Base-by-base conservation (phyloP, 2,797 vertebrate genomes). In the Echiichthys vipera region DNA sequence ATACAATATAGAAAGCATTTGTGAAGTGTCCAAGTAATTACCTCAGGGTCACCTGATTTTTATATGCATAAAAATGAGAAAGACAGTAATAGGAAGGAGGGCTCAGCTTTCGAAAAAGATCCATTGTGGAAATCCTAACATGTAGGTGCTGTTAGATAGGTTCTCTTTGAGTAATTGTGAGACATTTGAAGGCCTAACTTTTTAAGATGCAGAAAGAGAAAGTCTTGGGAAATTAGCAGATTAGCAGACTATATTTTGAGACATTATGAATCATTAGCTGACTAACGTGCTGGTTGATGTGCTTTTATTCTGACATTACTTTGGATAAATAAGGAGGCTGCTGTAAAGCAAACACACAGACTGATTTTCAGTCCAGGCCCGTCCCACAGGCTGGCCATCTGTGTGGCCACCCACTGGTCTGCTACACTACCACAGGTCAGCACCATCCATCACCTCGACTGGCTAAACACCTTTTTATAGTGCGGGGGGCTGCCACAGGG, bases 401-500 rank as follows among this genome's bases (percentile, higher is more conserved):
- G 50, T 43, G 59, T 22, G 69, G 40, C 66, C 70, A 73, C 47
- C 74, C 78, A 68, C 77, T 64, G 64, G 53, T 59, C 46, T 51
- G 78, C 37, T 75, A 22, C 78, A 56, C 58, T 58, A 84, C 74
- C 82, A 70, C 71, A 46, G 65, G 22, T 70, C 84, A 71, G 91
- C 78, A 74, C 59, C 81, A 84, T 90, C 90, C 88, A 92, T 88
- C 85, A 88, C 34, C 64, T 34, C 13, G 70, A 90, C 81, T 65
- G 77, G 70, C 66, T 83, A 81, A 90, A 86, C 78, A 76, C 77
- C 74, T 77, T 85, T 89, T 83, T 83, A 89, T 83, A 80, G 80
- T 68, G 51, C 8, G 30, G 47, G 81, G 65, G 55, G 47, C 70
- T 40, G 76, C 75, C 68, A 39, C 74, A 71, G 67, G 36, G 69